Conservation (phyloP, 1,140 invertebrate genomes). For the Berghia stephanieae region DNA sequence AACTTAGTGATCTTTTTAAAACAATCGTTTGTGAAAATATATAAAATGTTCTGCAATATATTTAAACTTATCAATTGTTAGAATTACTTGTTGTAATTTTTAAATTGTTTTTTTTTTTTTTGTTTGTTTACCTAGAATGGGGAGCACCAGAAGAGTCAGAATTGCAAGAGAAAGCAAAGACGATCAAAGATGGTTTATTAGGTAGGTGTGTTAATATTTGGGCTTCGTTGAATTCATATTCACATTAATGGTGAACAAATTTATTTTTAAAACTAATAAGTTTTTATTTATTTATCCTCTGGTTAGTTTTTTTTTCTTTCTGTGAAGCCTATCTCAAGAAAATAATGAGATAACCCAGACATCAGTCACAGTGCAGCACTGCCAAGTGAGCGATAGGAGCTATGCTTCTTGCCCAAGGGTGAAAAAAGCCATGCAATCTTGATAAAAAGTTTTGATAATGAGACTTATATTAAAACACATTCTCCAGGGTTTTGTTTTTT, state of each 20-base stretch:
- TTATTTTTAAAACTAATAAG: not conserved
- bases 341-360: no score
- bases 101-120: conserved; percentile 10
- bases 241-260: not conserved
- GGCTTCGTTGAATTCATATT: not conserved
- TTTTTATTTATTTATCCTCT: not conserved
- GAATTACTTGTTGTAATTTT: conserved; percentile 5
- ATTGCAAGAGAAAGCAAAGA: conserved; percentile 71
- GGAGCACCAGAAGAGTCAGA: conserved; percentile 81
- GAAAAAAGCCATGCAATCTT: no score
- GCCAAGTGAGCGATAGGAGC: no score
- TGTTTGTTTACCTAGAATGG: conserved; percentile 75
- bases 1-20: not conserved
- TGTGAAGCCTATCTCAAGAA: no score
- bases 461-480: no score
- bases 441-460: no score
- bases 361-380: no score
- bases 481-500: no score
- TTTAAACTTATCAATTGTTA: no score
- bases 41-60: no score
- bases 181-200: conserved; percentile 73
- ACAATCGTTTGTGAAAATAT: no score
- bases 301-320: not conserved
- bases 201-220: not conserved
- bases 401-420: no score